phyloP scores from a whole-genome alignment of 2,797 vertebrate species.

The Numenius phaeopus region DNA sequence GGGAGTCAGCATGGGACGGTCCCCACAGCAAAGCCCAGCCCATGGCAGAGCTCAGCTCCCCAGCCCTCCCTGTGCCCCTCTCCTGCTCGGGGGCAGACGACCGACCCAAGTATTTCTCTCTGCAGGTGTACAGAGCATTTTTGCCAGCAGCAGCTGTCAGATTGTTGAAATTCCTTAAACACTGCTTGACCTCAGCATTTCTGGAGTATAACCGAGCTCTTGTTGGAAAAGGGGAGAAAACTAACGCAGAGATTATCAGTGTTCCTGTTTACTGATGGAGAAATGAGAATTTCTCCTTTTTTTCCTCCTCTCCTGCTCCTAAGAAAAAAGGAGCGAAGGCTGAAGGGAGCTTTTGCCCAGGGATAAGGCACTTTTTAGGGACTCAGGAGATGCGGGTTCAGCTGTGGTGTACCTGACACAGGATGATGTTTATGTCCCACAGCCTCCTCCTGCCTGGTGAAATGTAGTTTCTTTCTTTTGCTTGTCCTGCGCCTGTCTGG shows the following conservation, averaged over 20 bases:
- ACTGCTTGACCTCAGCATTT: neutral
- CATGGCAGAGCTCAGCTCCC: neutral
- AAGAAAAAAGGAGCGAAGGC: neutral
- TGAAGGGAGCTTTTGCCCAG: neutral
- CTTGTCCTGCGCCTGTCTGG: neutral
- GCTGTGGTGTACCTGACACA: neutral
- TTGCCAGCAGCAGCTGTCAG: slow-evolving; percentile 37
- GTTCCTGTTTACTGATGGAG: neutral
- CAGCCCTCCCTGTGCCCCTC: neutral
- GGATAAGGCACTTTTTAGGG: neutral
- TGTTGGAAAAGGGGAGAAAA: neutral
- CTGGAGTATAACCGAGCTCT: neutral
- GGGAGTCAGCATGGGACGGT: neutral
- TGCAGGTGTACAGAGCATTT: slow-evolving; percentile 11
- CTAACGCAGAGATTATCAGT: neutral
- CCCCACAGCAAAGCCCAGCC: neutral
- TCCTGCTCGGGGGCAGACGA: neutral
- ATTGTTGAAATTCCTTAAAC: slow-evolving; percentile 43
- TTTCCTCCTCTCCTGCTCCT: neutral
- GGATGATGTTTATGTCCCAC: neutral
- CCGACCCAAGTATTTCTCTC: neutral
- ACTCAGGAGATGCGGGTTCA: neutral
- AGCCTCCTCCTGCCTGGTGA: neutral
- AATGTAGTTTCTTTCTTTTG: neutral
- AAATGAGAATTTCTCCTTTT: neutral